A percentile compares a stretch with the other conserved stretches of the same genome.
phyloP scores from a whole-genome alignment of 2,888 invertebrate species.

The Drosophila atripex region DNA sequence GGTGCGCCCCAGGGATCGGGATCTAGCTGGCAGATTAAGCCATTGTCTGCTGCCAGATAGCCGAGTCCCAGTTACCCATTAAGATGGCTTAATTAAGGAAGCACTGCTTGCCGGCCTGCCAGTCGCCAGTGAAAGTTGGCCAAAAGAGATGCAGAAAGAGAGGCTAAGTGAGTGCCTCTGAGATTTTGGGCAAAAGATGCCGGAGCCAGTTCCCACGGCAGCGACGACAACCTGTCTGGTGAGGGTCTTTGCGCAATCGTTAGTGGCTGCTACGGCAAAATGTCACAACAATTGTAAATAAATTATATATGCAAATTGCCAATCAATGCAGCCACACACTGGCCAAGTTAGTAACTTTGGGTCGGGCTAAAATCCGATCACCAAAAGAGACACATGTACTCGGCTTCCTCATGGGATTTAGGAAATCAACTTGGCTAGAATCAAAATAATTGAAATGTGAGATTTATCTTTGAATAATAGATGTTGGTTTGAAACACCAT shows the following conservation, averaged over 20 bases:
- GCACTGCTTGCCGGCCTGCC: slow-evolving; percentile 32
- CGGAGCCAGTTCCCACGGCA: slow-evolving; percentile 64
- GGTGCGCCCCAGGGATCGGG: slow-evolving; percentile 59
- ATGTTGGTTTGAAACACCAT: background rate
- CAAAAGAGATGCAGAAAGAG: slow-evolving; percentile 14
- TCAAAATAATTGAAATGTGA: background rate
- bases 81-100: slow-evolving; percentile 66
- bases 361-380: slow-evolving; percentile 15
- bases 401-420: background rate
- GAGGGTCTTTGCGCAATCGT: slow-evolving; percentile 50
- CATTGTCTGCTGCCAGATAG: slow-evolving; percentile 67
- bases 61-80: slow-evolving; percentile 53
- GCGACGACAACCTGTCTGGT: slow-evolving; percentile 60
- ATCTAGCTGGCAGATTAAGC: slow-evolving; percentile 58
- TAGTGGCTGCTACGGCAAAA: slow-evolving; percentile 49
- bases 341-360: background rate
- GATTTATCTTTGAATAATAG: no score
- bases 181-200: slow-evolving; percentile 26
- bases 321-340: slow-evolving; percentile 50
- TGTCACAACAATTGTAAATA: slow-evolving; percentile 78
- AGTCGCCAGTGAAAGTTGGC: slow-evolving; percentile 53
- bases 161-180: slow-evolving; percentile 13
- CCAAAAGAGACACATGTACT: slow-evolving; percentile 43
- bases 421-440: background rate
- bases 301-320: slow-evolving; percentile 77